These are phyloP conservation scores for Ctenopoma multispine DNA, from an alignment of 2,797 vertebrate species.

Conservation along the genomic window DNA sequence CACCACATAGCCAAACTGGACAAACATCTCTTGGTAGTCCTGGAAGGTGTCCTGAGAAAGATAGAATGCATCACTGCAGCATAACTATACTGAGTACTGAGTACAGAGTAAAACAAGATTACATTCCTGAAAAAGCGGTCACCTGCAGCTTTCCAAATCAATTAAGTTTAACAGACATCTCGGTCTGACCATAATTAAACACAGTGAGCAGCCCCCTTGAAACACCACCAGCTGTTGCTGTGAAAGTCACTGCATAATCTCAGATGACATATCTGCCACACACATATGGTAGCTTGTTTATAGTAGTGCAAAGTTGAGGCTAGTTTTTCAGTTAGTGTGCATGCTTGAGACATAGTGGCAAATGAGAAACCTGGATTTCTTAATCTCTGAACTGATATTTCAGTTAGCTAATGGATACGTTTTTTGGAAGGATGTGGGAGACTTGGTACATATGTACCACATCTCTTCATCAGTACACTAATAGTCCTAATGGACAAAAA, in stretches of 20 bases:
- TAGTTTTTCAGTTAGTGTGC: not conserved
- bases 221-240: not conserved
- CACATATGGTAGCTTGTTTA: not conserved
- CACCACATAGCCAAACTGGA: conserved; percentile 98
- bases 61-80: conserved; percentile 13
- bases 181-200: not conserved
- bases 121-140: too few relatives aligned
- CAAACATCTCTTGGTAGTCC: conserved; percentile 99
- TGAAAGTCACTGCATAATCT: not conserved
- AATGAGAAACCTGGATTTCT: not conserved
- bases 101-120: not conserved
- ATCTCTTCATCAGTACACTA: too few relatives aligned
- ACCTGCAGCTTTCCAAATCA: not conserved
- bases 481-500: too few relatives aligned
- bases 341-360: not conserved
- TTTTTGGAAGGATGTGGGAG: not conserved
- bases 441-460: not conserved
- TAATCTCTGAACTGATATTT: not conserved
- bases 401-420: not conserved
- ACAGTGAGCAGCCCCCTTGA: not conserved
- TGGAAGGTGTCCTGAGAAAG: conserved; percentile 93
- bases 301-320: not conserved
- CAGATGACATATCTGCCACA: not conserved
- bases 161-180: not conserved
- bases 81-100: not conserved